Evolutionary conservation across 2,797 vertebrate genomes (phyloP), one percentile per base, ranked within the genome.

Genomic region (Coranthus polyacanthus): DNA sequence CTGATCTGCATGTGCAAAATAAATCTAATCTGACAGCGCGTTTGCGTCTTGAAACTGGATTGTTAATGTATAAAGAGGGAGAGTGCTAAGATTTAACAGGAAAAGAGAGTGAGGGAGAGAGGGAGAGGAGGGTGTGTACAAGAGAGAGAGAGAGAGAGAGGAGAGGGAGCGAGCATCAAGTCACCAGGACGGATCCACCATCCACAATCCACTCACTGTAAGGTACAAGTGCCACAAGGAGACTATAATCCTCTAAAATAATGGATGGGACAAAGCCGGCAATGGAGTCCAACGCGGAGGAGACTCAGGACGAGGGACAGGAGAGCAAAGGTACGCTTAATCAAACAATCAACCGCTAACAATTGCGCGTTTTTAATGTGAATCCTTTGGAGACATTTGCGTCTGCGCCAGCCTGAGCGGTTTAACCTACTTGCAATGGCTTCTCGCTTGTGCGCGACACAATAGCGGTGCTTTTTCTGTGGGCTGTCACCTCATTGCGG

Each of bases 201-300:
- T 84, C 82, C 83, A 83, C 64, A 78, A 80, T 81, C 78, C 73
- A 80, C 83, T 72, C 38, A 76, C 81, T 74, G 69, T 68, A 46
- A 87, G 83, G 68, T 70, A 67, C 80, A 58, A 91, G 84, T 81
- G 70, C 69, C 79, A 73, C 89, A 90, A 85, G 93, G 90, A 92
- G 89, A 86, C 93, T 93, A 94, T 96, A 94, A 95, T 93, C 94
- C 90, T 44, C 57, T 78, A 24, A 47, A 78, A 86, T 71, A 71
- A 97, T 98, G 96, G 95, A 98, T 94, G 96, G 96, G 92, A 97
- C 96, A 92, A 98, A 99, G 94, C 95, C 96, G 92, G 95, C 94
- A 93, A 96, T 97, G 96, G 97, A 98, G 95, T 94, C 97, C 93
- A 95, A 93, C 91, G 91, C 95, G 21, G 97, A 97, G 91, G 97